Base-by-base conservation (phyloP, 2,888 invertebrate species). In the Diaperis boleti region DNA sequence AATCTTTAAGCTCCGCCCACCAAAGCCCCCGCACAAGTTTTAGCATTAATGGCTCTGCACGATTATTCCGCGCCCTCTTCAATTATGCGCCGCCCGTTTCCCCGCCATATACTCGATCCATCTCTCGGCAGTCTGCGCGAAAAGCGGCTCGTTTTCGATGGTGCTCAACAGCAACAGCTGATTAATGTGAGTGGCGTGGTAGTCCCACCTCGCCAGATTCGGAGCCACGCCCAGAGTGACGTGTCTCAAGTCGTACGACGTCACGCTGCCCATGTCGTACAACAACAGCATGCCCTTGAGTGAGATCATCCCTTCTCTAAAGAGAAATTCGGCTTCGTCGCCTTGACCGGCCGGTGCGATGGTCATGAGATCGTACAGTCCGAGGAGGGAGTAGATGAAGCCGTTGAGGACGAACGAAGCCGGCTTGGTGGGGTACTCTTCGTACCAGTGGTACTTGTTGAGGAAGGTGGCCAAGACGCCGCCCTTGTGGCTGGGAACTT, bases 181-280 rank as follows among this genome's bases (percentile, higher is more conserved):
- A 83, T 97, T 98, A 15, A 99, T 92, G 80, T 99, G 99, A 0
- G 98, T 97, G 0, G 96, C 94, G 82, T 99, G 99, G 81, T 99
- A 99, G 79, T 99, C 99, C 96, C 98, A 98, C 59, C 99, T 85
- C 0, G 99, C 99, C 65, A 98, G 85, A 81, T 99, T 99, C 0
- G 96, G 96, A 17, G 94, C 91, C 11, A 92, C 90, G 13, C 93
- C 92, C 26, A 96, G 82, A 0, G 94, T 94, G 76, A 96, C 89
- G 81, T 99, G 99, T 8, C 98, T 85, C 52, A 99, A 85, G 84
- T 99, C 99, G 79, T 99, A 99, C 66, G 95, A 91, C 14, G 96
- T 95, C 1, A 96, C 96, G 57, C 94, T 93, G 14, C 99, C 97
- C 8, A 95, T 96, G 82, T 99, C 98, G 78, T 91, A 99, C 3